A percentile compares a stretch with the other conserved stretches of the same genome.
These are phyloP conservation scores for Gallinago solitaria DNA, from an alignment of 2,797 vertebrate species.

Conservation along the genomic window DNA sequence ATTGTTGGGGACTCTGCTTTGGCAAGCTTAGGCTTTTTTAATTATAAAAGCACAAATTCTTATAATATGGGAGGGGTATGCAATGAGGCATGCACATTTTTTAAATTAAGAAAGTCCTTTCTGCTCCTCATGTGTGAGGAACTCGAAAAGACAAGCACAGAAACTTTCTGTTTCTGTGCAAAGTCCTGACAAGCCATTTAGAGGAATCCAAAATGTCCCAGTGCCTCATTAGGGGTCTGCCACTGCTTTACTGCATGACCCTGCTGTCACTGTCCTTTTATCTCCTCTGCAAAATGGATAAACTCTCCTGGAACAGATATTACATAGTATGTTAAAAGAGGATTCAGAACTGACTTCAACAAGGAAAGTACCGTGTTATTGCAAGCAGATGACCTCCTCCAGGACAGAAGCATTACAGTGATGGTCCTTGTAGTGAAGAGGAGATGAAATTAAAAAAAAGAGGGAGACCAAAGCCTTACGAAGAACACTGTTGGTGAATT, in stretches of 20 bases:
- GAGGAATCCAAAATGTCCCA: background rate
- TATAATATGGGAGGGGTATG: background rate
- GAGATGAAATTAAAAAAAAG: background rate
- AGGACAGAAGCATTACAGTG: background rate
- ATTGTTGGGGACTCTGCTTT: background rate
- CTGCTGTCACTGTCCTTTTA: background rate
- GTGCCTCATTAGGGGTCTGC: background rate
- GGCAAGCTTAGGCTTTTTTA: conserved; percentile 5
- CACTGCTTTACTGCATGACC: background rate
- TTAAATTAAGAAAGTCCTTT: conserved; percentile 23
- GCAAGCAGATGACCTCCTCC: background rate
- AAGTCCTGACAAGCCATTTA: background rate
- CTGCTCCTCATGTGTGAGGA: background rate
- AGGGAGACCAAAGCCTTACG: background rate
- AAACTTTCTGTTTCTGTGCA: background rate
- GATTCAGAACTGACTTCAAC: background rate
- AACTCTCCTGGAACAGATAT: background rate
- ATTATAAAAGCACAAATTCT: background rate
- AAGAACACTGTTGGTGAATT: background rate
- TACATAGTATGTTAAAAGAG: background rate
- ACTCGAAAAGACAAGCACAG: background rate
- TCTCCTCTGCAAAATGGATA: background rate
- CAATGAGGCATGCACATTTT: background rate
- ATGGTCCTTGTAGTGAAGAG: background rate
- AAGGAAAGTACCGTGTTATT: background rate